Percentiles rank a stretch among this genome's conserved stretches.
Evolutionary conservation across 1,140 invertebrate species (phyloP).

Genomic region (Ruditapes philippinarum): DNA sequence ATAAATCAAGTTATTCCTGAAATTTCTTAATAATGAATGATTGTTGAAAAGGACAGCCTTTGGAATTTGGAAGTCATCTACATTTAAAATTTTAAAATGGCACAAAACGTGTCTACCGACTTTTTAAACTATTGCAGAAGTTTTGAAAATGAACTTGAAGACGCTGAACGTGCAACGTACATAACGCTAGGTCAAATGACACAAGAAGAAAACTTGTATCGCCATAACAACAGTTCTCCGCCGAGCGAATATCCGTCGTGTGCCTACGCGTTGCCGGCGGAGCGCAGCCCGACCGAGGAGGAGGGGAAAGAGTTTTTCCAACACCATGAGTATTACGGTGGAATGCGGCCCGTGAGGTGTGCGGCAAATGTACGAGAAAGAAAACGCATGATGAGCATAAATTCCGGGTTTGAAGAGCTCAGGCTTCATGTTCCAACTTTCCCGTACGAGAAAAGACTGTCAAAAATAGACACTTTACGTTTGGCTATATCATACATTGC

Average conservation of each 20-base stretch:
- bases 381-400: slow-evolving; percentile 98
- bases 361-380: slow-evolving; percentile 90
- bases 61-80: too few relatives aligned
- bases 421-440: slow-evolving; percentile 97
- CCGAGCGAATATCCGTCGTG: slow-evolving; percentile 28
- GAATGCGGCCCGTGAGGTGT: slow-evolving; percentile 61
- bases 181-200: slow-evolving; percentile 29
- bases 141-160: slow-evolving; percentile 72
- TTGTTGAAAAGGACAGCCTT: too few relatives aligned
- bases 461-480: slow-evolving; percentile 98
- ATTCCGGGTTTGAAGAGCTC: slow-evolving; percentile 95
- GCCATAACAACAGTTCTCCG: background rate
- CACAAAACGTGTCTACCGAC: slow-evolving; percentile 57
- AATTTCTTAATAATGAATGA: too few relatives aligned
- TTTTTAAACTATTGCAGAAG: slow-evolving; percentile 74
- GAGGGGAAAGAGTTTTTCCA: slow-evolving; percentile 41
- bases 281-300: slow-evolving; percentile 50
- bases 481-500: slow-evolving; percentile 99
- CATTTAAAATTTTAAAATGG: too few relatives aligned
- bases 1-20: too few relatives aligned
- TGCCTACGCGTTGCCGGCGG: background rate
- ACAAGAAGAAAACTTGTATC: slow-evolving; percentile 19
- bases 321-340: slow-evolving; percentile 45
- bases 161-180: slow-evolving; percentile 10
- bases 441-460: slow-evolving; percentile 99